Evolutionary conservation across 2,888 invertebrate genomes (phyloP), one percentile per base, ranked within the genome.

Genomic region (Netelia inedita): DNA sequence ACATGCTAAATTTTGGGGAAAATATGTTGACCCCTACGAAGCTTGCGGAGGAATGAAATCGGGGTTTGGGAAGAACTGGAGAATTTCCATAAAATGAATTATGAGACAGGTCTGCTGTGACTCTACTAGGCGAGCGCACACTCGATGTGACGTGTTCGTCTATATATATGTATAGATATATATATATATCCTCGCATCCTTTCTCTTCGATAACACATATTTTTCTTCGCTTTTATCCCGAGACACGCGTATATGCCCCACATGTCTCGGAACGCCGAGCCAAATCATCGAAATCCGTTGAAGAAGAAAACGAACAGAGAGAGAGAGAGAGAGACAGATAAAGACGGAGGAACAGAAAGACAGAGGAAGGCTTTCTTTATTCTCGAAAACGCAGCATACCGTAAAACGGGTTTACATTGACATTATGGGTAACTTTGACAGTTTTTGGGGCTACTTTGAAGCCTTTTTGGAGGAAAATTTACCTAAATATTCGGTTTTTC

Each of bases 1-100:
- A 88, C 89, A 88, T 89, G 91, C 90, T 90, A 92, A 93, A 93
- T 93, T 93, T 93, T 91, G 85, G 89, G 89, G 88, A 92, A 93
- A 93, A 93, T 93, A 93, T 93, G 93, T 92, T 92, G 88, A 85
- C 88, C 87, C 87, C 80, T 74, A 63, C 23, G 41, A 74, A 80
- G 57, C 59, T 19, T n/a, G 66, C 61, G 68, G 41, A 35, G 53
- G 50, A 19, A 50, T 35, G 50, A 72, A 50, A 76, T 78, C 19
- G 69, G 57, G 61, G 19, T 10, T 46, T 10, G 14, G 43, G 61
- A 71, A 74, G 74, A 68, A 79, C 68, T 28, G 53, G 41, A 68
- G 66, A 78, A 91, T 91, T 91, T 92, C 89, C 91, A 92, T 92
- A 92, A 91, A 92, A 91, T 91, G 92, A 92, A 91, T 92, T 92